These are phyloP conservation scores for Meriones unguiculatus DNA, from an alignment of 2,113 vertebrate species.

Conservation along the genomic window DNA sequence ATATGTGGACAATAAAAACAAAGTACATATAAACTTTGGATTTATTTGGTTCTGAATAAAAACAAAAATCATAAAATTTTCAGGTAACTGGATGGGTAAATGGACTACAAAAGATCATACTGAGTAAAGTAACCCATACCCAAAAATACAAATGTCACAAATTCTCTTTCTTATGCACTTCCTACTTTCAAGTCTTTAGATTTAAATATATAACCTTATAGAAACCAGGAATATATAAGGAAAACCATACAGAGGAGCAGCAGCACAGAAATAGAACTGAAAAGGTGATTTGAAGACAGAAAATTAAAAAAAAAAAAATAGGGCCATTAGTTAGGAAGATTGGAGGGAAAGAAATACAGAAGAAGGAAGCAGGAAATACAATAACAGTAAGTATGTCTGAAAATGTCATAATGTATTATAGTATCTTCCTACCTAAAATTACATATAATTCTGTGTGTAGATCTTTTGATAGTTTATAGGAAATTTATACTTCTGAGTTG, in stretches of 20 bases:
- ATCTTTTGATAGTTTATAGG: too few relatives aligned
- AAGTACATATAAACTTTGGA: background rate
- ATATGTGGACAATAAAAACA: background rate
- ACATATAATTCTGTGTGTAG: background rate
- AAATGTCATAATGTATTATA: background rate
- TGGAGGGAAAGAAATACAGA: background rate
- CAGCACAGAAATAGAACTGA: background rate
- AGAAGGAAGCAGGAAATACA: background rate
- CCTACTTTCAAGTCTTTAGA: background rate
- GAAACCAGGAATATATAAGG: background rate
- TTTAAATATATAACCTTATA: background rate
- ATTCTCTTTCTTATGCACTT: background rate
- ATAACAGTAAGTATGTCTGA: background rate
- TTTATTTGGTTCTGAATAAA: background rate
- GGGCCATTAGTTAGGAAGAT: background rate
- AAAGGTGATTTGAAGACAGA: background rate
- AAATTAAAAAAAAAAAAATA: background rate
- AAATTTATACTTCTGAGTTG: background rate
- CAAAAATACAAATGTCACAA: background rate
- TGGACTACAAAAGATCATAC: background rate
- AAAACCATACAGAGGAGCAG: background rate
- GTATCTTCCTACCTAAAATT: background rate
- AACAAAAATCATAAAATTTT: background rate
- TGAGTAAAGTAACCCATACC: background rate
- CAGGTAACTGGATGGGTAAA: background rate